Conservation (phyloP, 2,888 invertebrate species). For the Drosophila sordidula region DNA sequence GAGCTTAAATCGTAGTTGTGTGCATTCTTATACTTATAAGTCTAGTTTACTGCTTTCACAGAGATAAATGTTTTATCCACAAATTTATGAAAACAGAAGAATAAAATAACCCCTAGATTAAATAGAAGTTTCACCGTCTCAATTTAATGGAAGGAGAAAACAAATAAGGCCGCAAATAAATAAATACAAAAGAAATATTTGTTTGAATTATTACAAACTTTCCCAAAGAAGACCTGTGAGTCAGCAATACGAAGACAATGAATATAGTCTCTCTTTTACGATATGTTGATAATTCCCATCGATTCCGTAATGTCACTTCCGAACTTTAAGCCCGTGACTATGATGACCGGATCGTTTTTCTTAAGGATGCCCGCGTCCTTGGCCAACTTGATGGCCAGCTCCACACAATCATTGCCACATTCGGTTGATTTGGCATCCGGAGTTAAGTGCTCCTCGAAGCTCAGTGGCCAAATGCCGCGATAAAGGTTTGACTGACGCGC, state of each 20-base stretch:
- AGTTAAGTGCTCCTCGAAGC: constrained; percentile 88
- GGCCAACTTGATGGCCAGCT: constrained; percentile 92
- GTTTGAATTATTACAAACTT: not conserved
- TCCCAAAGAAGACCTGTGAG: not conserved
- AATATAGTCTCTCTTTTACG: not conserved
- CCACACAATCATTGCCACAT: constrained; percentile 91
- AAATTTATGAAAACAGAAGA: not conserved
- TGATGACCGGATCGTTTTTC: constrained; percentile 94
- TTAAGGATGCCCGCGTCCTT: constrained; percentile 93
- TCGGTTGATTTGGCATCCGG: not conserved
- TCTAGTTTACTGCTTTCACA: constrained; percentile 10
- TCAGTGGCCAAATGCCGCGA: constrained; percentile 94
- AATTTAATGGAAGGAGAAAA: not conserved
- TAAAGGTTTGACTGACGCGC: constrained; percentile 97
- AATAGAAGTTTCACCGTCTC: not conserved
- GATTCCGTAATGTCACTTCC: constrained; percentile 98
- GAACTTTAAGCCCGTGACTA: constrained; percentile 97
- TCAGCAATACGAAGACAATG: not conserved
- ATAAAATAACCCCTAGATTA: not conserved
- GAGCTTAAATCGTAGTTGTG: not conserved
- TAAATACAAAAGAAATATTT: not conserved
- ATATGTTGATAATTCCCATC: constrained; percentile 93
- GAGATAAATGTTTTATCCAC: not conserved
- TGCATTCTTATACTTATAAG: not conserved
- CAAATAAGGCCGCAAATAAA: too few species aligned